Evolutionary conservation across 35 echinoderm and acorn worm species (phyloP).

Genomic region (Apostichopus japonicus): DNA sequence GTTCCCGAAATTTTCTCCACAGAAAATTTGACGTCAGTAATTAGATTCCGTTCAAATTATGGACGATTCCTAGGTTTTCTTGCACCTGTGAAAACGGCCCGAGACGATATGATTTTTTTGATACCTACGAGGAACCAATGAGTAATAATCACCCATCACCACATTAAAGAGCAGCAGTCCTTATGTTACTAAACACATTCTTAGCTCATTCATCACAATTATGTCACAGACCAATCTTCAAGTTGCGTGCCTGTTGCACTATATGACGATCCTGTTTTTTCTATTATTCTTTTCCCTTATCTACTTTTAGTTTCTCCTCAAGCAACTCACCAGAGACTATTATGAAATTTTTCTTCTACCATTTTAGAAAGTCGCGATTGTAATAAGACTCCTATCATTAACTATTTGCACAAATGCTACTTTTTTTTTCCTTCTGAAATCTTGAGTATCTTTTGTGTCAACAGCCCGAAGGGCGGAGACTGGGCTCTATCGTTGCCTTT

Average conservation of each 20-base stretch:
- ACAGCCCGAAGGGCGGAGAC: conserved; percentile 31
- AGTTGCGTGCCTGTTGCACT: conserved; percentile 39
- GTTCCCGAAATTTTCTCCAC: no score
- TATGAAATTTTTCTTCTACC: not conserved
- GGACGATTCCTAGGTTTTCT: not conserved
- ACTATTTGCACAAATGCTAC: conserved; percentile 52
- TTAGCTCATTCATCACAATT: not conserved
- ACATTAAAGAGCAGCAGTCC: not conserved
- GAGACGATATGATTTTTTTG: not conserved
- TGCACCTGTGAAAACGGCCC: not conserved
- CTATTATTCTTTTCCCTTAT: not conserved
- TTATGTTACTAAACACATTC: not conserved
- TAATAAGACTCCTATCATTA: conserved; percentile 50
- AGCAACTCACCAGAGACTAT: conserved; percentile 6
- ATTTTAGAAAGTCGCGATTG: not conserved
- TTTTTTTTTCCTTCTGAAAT: not conserved
- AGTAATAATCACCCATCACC: not conserved
- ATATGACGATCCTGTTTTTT: no score
- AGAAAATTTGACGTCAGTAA: not conserved
- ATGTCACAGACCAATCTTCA: not conserved
- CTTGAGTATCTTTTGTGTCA: conserved; percentile 46
- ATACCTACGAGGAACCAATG: not conserved
- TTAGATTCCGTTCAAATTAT: not conserved
- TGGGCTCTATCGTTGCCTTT: not conserved
- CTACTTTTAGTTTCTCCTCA: not conserved